Evolutionary conservation across 2,888 invertebrate genomes (phyloP).

Genomic region (Campoletis raptor): DNA sequence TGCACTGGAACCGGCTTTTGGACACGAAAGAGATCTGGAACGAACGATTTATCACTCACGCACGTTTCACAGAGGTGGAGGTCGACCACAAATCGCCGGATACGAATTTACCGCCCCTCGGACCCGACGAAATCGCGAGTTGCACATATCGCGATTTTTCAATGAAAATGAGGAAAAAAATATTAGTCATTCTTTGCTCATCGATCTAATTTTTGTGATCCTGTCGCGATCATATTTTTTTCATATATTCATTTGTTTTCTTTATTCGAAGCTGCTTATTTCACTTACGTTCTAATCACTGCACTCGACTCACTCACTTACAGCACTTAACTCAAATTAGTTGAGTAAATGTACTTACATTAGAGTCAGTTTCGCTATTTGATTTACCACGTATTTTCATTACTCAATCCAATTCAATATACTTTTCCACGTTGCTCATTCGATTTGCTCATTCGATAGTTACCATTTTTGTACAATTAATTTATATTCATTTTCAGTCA

Average conservation of each 20-base stretch:
- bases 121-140: background rate
- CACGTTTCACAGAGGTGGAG: slow-evolving; percentile 61
- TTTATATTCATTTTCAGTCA: too few relatives aligned
- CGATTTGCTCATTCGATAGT: background rate
- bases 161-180: background rate
- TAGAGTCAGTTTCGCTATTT: background rate
- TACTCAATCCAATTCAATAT: background rate
- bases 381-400: background rate
- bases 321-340: background rate
- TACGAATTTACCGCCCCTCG: slow-evolving; percentile 13
- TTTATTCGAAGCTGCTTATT: background rate
- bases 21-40: slow-evolving; percentile 49
- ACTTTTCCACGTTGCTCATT: background rate
- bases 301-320: background rate
- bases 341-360: background rate
- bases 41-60: slow-evolving; percentile 31
- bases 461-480: background rate
- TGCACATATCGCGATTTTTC: background rate
- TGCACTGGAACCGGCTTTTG: slow-evolving; percentile 62
- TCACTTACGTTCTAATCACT: background rate
- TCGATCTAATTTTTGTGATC: too few relatives aligned
- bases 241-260: background rate
- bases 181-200: background rate
- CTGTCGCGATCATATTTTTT: too few relatives aligned
- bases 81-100: slow-evolving; percentile 60